Evolutionary conservation across 2,888 invertebrate genomes (phyloP), one percentile per base, ranked within the genome.

Genomic region (Atethmia centrago): DNA sequence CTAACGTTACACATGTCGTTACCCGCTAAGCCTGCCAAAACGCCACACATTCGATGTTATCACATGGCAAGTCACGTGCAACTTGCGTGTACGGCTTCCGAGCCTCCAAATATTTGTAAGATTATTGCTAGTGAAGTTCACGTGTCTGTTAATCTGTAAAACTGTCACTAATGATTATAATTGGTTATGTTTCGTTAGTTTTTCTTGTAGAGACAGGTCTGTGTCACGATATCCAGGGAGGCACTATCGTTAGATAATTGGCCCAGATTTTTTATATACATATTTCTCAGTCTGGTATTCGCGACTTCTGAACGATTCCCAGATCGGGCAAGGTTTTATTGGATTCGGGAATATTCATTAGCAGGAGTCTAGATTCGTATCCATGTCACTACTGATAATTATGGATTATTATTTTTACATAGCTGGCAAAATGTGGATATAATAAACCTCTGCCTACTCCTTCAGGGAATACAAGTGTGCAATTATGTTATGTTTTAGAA

Each of bases 11-110:
- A 1, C 25, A 25, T 5, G 36, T 76, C 40, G 31, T 51, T 55
- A 56, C 55, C 51, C 16, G 45, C 10, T 68, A 84, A 84, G 65
- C 68, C 63, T 28, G 45, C 65, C 81, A 40, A 84, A 80, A 21
- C 28, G 7, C 45, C 42, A 3, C 14, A 31, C 62, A 55, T 51
- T 55, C 19, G 42, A 45, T n/a, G 55, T 5, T 19, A 2, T 40
- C 86, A 83, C 83, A 70, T 71, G 85, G n/a, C n/a, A n/a, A n/a
- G n/a, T 74, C 71, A 59, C 82, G 77, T 85, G 73, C 28, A 28
- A n/a, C 4, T 10, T 9, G 62, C 16, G 25, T 16, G 65, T 45
- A 53, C 8, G 85, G 86, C 80, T 85, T 83, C 83, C 12, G 12
- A 25, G 16, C 40, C 55, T 31, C 64, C 12, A 71, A 83, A 83